Conservation (phyloP, 1,140 invertebrate species). For the Heliconius himera region DNA sequence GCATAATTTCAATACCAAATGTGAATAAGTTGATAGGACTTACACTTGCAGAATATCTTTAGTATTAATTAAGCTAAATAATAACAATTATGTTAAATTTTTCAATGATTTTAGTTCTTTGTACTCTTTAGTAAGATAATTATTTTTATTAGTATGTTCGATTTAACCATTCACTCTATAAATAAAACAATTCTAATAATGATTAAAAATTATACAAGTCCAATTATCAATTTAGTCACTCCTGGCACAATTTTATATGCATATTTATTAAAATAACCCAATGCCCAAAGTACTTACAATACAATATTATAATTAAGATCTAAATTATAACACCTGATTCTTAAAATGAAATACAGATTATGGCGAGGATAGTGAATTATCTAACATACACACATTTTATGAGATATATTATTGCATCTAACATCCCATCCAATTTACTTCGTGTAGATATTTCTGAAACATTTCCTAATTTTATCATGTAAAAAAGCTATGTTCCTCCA, state of each 20-base stretch:
- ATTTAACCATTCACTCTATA: too few species aligned
- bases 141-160: too few species aligned
- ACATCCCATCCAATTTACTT: neutral
- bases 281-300: neutral
- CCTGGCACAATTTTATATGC: neutral
- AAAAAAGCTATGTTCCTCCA: neutral
- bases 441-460: neutral
- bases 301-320: neutral
- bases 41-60: too few species aligned
- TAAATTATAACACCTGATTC: neutral
- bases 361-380: constrained; percentile 2
- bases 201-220: too few species aligned
- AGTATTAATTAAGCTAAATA: too few species aligned
- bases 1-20: too few species aligned
- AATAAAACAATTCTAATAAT: too few species aligned
- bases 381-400: neutral
- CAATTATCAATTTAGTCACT: too few species aligned
- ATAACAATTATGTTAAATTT: too few species aligned
- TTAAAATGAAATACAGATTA: constrained; percentile 4
- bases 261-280: neutral
- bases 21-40: too few species aligned
- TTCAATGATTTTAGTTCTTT: too few species aligned
- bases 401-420: neutral
- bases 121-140: too few species aligned
- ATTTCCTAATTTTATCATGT: neutral